Conservation (phyloP, 2,113 vertebrate genomes). For the Microtus pennsylvanicus region DNA sequence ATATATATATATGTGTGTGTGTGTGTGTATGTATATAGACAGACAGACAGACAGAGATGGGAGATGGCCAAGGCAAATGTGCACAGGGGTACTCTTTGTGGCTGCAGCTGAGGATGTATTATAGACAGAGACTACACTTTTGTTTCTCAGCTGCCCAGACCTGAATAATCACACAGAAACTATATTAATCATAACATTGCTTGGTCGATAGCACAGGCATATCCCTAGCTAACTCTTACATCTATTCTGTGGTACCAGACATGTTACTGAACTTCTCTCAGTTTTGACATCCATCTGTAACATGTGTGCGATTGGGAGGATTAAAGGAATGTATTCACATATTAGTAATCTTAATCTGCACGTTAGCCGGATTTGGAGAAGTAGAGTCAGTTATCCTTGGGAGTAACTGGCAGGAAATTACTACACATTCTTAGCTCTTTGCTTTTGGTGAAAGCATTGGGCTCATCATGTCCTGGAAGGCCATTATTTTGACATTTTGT, state of each 20-base stretch:
- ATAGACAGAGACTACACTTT: too few species aligned
- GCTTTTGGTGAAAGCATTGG: slow-evolving; percentile 25
- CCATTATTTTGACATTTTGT: slow-evolving; percentile 78
- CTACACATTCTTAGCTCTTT: slow-evolving; percentile 25
- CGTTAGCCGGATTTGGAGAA: slow-evolving; percentile 50
- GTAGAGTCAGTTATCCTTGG: not conserved
- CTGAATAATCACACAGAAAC: too few species aligned
- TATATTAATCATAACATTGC: too few species aligned
- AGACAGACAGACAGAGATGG: too few species aligned
- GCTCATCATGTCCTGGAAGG: slow-evolving; percentile 47
- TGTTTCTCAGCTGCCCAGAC: too few species aligned
- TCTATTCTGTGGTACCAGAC: not conserved
- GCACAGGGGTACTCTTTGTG: too few species aligned
- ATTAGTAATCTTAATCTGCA: slow-evolving; percentile 1
- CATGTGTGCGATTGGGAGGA: not conserved
- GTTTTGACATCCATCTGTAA: not conserved
- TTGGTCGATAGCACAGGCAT: too few species aligned
- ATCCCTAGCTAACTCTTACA: too few species aligned
- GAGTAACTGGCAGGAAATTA: slow-evolving; percentile 45
- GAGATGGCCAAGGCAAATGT: too few species aligned
- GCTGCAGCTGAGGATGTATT: too few species aligned
- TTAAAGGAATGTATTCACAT: slow-evolving; percentile 34
- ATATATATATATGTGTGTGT: too few species aligned
- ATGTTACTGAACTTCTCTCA: not conserved
- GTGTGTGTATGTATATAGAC: too few species aligned